phyloP scores from a whole-genome alignment of 2,113 vertebrate species.

The Calidris pygmaea region DNA sequence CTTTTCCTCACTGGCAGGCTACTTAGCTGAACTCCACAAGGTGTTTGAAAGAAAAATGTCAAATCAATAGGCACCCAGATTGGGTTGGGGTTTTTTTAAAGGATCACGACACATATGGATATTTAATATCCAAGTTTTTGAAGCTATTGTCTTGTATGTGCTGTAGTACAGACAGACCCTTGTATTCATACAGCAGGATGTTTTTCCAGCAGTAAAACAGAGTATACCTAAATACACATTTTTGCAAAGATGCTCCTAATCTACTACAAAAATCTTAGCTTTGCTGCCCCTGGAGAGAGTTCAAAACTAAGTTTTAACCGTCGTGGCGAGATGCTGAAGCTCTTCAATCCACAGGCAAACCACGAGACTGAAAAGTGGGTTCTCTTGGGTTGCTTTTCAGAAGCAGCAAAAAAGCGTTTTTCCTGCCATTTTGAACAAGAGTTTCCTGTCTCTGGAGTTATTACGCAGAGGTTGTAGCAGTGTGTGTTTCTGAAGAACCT shows the following conservation, averaged over 20 bases:
- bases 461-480: background rate
- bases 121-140: background rate
- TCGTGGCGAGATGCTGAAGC: background rate
- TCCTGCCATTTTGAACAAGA: background rate
- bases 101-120: background rate
- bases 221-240: background rate
- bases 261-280: background rate
- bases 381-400: background rate
- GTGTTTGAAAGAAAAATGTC: background rate
- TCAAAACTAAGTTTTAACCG: background rate
- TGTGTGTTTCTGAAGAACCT: background rate
- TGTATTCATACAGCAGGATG: background rate
- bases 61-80: background rate
- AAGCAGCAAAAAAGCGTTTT: background rate
- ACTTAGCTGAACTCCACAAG: background rate
- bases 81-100: background rate
- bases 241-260: background rate
- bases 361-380: background rate
- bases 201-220: background rate
- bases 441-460: background rate
- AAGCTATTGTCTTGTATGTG: background rate
- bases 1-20: background rate
- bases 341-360: background rate
- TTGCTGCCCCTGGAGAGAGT: background rate
- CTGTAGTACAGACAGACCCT: background rate